These are phyloP conservation scores for Remorina albescens DNA, from an alignment of 2,797 vertebrate genomes.

Conservation along the genomic window DNA sequence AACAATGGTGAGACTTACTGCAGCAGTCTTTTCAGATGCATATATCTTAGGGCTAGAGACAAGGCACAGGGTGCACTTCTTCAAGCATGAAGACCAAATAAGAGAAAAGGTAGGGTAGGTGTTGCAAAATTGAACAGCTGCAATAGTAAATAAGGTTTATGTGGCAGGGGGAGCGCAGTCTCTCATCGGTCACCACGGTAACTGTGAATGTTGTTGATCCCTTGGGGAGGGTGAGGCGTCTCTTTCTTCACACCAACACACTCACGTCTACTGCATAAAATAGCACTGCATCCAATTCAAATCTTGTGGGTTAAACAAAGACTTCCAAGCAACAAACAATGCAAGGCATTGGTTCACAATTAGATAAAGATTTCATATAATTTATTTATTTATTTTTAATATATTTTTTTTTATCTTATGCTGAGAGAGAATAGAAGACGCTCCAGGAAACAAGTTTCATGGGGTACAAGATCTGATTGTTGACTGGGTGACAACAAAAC, in stretches of 20 bases:
- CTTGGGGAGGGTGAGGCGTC: conserved; percentile 74
- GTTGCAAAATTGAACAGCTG: conserved; percentile 87
- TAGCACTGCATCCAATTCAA: conserved; percentile 50
- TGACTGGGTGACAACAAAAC: conserved; percentile 60
- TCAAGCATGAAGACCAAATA: conserved; percentile 77
- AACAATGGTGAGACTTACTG: conserved; percentile 21
- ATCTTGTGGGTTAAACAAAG: conserved; percentile 54
- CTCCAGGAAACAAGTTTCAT: conserved; percentile 27
- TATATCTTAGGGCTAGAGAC: conserved; percentile 53
- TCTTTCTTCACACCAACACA: conserved; percentile 64
- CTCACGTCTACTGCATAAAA: conserved; percentile 55
- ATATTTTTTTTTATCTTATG: not conserved
- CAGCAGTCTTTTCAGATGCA: conserved; percentile 45
- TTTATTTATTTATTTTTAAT: not conserved
- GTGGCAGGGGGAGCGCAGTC: conserved; percentile 81
- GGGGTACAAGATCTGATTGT: conserved; percentile 52
- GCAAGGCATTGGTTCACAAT: conserved; percentile 17
- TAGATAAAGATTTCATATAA: conserved; percentile 6
- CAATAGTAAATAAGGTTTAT: conserved; percentile 88
- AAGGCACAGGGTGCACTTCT: conserved; percentile 61
- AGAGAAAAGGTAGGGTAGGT: conserved; percentile 78
- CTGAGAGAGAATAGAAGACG: conserved; percentile 18
- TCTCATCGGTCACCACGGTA: conserved; percentile 84
- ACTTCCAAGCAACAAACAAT: conserved; percentile 40
- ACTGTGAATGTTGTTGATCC: conserved; percentile 82